Base-by-base conservation (phyloP, 2,113 vertebrate genomes). In the Shinisaurus crocodilurus region DNA sequence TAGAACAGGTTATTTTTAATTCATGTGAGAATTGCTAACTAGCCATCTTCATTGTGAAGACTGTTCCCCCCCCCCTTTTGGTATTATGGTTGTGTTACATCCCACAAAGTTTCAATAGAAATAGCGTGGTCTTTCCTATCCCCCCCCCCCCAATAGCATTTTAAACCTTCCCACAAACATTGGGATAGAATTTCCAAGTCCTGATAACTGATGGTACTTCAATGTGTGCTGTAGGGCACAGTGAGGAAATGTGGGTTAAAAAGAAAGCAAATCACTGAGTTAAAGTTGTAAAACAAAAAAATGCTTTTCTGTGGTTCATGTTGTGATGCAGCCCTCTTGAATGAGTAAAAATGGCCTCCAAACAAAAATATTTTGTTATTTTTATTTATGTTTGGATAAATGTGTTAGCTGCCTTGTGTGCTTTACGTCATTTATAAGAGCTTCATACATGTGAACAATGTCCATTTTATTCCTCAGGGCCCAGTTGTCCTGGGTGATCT, bases 401-500 rank as follows among this genome's bases (percentile, higher is more conserved):
- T 79, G 80, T 83, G 25, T 40, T 27, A 29, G 4, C 10, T 15
- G 4, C 32, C 12, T 82, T 54, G 6, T 72, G 54, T 20, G 27
- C 8, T 12, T 40, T 86, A 6, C 6, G 15, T 69, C 34, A 16
- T 70, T 82, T 69, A 63, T 72, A 81, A 54, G 6, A 70, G 79
- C 18, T 37, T 8, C 75, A 37, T 1, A 0, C 18, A 54, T 43
- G 37, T 25, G 79, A 69, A 82, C 3, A 18, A 1, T 60, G 43
- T 72, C 0, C 0, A 12, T 85, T 63, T 63, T 16, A 25, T 79
- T 77, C 60, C 70, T n/a, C 65, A 94, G 95, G 93, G 92, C 23
- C 86, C 89, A 67, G 91, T 92, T 82, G 89, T 94, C 79, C 88
- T 96, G 43, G 92, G 90, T 45, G 88, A 65, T 67, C 0, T 25